Evolutionary conservation across 2,797 vertebrate species (phyloP).

Genomic region (Eutrigla gurnardus): DNA sequence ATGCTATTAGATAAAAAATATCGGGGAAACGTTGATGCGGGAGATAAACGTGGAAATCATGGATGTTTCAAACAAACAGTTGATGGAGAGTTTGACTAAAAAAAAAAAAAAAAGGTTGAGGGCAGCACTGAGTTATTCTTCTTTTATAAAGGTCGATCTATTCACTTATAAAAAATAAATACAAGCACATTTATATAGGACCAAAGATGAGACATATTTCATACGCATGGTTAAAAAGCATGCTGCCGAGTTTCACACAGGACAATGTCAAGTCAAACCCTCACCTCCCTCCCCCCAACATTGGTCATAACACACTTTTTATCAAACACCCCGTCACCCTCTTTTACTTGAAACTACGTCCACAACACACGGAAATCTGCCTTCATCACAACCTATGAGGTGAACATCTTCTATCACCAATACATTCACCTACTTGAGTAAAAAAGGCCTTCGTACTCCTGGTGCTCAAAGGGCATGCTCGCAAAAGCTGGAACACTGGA

Average conservation of each 20-base stretch:
- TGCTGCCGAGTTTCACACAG: conserved; percentile 77
- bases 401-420: conserved; percentile 54
- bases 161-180: conserved; percentile 75
- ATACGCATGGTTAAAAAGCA: conserved; percentile 76
- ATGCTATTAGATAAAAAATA: conserved; percentile 29
- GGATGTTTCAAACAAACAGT: conserved; percentile 22
- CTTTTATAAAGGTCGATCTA: conserved; percentile 50
- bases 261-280: conserved; percentile 60
- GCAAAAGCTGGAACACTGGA: conserved; percentile 63
- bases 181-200: conserved; percentile 75
- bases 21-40: background rate
- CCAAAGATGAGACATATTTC: conserved; percentile 69
- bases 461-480: conserved; percentile 64
- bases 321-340: conserved; percentile 39
- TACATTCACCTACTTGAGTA: conserved; percentile 73
- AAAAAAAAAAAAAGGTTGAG: conserved; percentile 10
- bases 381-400: conserved; percentile 52
- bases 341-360: conserved; percentile 47
- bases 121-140: conserved; percentile 43
- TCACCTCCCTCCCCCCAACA: conserved; percentile 13
- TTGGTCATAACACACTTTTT: conserved; percentile 36
- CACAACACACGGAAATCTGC: conserved; percentile 57
- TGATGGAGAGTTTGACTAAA: conserved; percentile 11
- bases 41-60: conserved; percentile 6
- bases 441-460: conserved; percentile 55